A percentile compares a stretch with the other conserved stretches of the same genome.
These are phyloP conservation scores for Chouioia cunea DNA, from an alignment of 2,888 invertebrate species.

Conservation along the genomic window DNA sequence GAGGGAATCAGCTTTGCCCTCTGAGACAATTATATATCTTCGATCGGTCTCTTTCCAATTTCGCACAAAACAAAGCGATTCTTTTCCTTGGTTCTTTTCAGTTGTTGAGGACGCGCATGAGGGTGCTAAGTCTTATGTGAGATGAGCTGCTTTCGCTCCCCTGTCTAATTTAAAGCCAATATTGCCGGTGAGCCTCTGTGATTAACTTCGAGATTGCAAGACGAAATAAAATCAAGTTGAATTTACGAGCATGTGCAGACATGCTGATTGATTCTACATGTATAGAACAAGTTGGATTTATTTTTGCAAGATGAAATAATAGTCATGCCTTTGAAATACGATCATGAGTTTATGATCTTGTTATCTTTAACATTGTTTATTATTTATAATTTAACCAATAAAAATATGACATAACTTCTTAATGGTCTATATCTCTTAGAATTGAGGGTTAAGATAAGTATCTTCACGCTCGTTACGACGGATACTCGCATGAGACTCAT, in stretches of 20 bases:
- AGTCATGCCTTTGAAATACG: no score
- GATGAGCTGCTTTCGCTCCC: conserved; percentile 17
- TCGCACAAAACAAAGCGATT: conserved; percentile 32
- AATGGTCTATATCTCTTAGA: no score
- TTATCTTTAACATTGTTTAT: background rate
- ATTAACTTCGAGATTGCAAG: conserved; percentile 29
- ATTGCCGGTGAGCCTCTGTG: conserved; percentile 16
- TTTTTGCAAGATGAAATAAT: no score
- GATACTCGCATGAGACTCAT: conserved; percentile 17
- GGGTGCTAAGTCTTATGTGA: background rate
- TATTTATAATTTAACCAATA: no score
- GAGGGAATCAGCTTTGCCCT: no score
- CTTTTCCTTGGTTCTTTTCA: background rate
- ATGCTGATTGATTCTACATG: no score
- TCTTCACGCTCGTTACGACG: no score
- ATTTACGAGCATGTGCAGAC: background rate
- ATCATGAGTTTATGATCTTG: no score
- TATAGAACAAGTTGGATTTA: no score
- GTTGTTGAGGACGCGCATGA: background rate
- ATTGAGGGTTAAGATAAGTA: no score
- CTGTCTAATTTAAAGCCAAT: conserved; percentile 39
- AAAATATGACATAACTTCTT: no score
- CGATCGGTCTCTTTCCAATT: conserved; percentile 36
- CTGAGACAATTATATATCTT: conserved; percentile 33
- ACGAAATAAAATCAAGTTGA: conserved; percentile 32